These are phyloP conservation scores for Acropternis orthonyx DNA, from an alignment of 2,797 vertebrate species.

Conservation along the genomic window DNA sequence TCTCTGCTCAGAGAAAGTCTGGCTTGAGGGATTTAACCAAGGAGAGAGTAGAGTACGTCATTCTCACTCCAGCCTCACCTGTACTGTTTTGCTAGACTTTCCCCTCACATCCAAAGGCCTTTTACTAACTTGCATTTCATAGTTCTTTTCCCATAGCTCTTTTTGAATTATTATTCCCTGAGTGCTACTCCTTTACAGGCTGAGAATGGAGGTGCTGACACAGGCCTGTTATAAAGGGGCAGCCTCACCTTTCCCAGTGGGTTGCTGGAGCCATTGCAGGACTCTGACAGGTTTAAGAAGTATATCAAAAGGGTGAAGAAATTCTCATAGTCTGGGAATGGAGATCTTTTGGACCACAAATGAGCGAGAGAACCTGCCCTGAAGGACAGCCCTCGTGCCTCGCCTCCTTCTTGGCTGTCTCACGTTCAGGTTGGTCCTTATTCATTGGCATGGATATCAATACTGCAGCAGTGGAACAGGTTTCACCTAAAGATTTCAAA, in stretches of 20 bases:
- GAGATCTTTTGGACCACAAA: conserved; percentile 13
- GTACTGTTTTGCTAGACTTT: background rate
- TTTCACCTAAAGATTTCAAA: background rate
- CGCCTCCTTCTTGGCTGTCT: background rate
- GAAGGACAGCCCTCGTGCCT: conserved; percentile 39
- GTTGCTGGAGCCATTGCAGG: conserved; percentile 7
- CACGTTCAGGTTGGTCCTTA: background rate
- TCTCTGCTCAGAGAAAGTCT: background rate
- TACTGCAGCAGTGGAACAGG: background rate
- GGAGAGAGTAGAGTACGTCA: background rate
- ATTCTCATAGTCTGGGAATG: conserved; percentile 47
- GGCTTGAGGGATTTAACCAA: background rate
- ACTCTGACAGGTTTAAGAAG: conserved; percentile 24
- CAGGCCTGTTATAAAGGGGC: conserved; percentile 38
- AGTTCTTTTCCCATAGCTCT: conserved; percentile 48
- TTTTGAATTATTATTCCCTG: conserved; percentile 55
- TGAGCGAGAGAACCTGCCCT: conserved; percentile 29
- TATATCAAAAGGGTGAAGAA: conserved; percentile 54
- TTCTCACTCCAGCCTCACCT: conserved; percentile 56
- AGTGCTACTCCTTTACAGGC: conserved; percentile 46
- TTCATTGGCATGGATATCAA: background rate
- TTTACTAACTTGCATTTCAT: conserved; percentile 41
- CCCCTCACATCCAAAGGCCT: background rate
- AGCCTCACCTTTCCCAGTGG: background rate
- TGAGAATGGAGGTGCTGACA: conserved; percentile 58